Evolutionary conservation across 2,797 vertebrate genomes (phyloP).

Genomic region (Orientallactaga sibirica): DNA sequence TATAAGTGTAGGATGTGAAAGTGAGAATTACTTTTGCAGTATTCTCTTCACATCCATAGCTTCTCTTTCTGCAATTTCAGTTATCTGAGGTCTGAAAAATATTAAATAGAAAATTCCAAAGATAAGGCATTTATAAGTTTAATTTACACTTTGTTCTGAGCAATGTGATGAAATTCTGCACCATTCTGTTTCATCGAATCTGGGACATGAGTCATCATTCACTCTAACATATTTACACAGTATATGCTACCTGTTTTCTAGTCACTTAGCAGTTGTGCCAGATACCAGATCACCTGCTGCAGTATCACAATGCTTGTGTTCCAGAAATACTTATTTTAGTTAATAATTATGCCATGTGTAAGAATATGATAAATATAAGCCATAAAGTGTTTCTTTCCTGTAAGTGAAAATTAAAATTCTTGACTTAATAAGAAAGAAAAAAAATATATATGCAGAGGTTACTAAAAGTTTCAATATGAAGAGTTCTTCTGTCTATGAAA

Average conservation of each 20-base stretch:
- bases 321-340: neutral
- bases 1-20: neutral
- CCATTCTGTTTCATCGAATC: too few species aligned
- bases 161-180: neutral
- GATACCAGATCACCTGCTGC: neutral
- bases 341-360: neutral
- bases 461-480: neutral
- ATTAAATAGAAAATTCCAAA: neutral
- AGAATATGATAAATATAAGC: neutral
- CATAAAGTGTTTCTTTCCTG: neutral
- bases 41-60: neutral
- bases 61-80: neutral
- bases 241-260: neutral
- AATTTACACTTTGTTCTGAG: neutral
- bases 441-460: neutral
- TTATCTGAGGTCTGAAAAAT: neutral
- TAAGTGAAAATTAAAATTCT: neutral
- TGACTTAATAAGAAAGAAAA: neutral
- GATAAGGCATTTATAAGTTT: neutral
- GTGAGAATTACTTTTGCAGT: neutral
- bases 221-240: neutral
- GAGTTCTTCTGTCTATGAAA: neutral
- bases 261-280: neutral
- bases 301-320: neutral
- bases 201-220: neutral